Conservation (phyloP, 2,797 vertebrate species). For the Peromyscus aztecus region DNA sequence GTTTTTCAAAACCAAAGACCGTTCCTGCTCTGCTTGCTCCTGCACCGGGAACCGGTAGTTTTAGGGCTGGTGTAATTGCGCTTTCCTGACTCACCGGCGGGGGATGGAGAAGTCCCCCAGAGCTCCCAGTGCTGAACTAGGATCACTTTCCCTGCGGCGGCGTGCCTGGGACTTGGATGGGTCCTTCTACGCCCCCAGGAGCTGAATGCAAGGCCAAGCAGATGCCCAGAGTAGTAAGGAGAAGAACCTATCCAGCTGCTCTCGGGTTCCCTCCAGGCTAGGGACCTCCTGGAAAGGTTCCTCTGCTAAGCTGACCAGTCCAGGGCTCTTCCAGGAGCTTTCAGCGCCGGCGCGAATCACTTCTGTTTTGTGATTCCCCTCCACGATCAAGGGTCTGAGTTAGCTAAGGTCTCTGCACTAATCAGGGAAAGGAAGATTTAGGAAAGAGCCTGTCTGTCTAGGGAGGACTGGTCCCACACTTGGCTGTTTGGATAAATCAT, state of each 20-base stretch:
- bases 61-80: background rate
- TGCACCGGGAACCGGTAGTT: background rate
- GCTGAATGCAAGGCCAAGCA: background rate
- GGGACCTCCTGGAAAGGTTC: background rate
- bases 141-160: background rate
- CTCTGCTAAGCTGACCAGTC: background rate
- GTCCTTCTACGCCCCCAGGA: background rate
- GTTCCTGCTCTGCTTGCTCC: background rate
- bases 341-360: background rate
- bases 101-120: background rate
- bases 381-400: constrained; percentile 36
- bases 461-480: background rate
- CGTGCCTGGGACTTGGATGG: rapidly evolving
- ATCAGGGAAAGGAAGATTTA: background rate
- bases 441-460: background rate
- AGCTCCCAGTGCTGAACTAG: rapidly evolving
- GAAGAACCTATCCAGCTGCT: background rate
- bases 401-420: background rate
- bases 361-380: constrained; percentile 24
- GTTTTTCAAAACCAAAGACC: background rate
- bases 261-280: rapidly evolving
- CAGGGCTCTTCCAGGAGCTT: background rate
- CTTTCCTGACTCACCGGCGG: rapidly evolving
- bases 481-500: background rate
- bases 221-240: background rate